phyloP scores from a whole-genome alignment of 2,113 vertebrate species.

The Solea solea region DNA sequence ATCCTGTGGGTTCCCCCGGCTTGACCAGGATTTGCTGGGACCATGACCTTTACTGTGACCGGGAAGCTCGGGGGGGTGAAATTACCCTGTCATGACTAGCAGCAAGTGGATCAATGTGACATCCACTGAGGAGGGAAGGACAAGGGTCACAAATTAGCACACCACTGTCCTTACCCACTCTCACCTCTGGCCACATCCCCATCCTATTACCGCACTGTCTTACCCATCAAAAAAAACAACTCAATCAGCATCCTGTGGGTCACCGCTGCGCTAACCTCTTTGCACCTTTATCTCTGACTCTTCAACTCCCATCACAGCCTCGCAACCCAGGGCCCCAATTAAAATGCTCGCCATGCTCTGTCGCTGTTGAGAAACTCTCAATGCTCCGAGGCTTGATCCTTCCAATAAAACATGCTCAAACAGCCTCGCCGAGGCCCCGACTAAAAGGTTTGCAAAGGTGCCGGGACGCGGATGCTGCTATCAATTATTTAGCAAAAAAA shows the following conservation, averaged over 20 bases:
- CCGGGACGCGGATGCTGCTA: conserved; percentile 33
- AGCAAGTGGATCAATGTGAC: conserved; percentile 29
- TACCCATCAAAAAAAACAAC: not conserved
- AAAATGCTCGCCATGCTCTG: conserved; percentile 37
- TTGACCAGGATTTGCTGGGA: conserved; percentile 19
- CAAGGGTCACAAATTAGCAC: conserved; percentile 10
- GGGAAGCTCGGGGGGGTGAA: not conserved
- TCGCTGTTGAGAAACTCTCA: conserved; percentile 21
- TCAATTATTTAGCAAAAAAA: conserved; percentile 67
- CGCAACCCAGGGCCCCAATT: conserved; percentile 54
- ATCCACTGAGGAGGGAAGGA: conserved; percentile 6
- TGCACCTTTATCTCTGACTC: conserved; percentile 8
- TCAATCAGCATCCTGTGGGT: conserved; percentile 30
- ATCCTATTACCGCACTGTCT: conserved; percentile 13
- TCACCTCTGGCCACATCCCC: not conserved
- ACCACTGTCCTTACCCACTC: not conserved
- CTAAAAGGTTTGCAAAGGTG: conserved; percentile 37
- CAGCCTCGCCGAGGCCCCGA: not conserved
- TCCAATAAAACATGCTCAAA: conserved; percentile 31
- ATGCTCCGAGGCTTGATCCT: conserved; percentile 9
- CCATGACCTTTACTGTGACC: not conserved
- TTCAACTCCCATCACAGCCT: not conserved
- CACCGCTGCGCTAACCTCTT: conserved; percentile 15
- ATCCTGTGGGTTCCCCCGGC: conserved; percentile 6
- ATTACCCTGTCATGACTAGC: conserved; percentile 34